Conservation (phyloP, 1,140 invertebrate species). For the Pollicipes pollicipes region DNA sequence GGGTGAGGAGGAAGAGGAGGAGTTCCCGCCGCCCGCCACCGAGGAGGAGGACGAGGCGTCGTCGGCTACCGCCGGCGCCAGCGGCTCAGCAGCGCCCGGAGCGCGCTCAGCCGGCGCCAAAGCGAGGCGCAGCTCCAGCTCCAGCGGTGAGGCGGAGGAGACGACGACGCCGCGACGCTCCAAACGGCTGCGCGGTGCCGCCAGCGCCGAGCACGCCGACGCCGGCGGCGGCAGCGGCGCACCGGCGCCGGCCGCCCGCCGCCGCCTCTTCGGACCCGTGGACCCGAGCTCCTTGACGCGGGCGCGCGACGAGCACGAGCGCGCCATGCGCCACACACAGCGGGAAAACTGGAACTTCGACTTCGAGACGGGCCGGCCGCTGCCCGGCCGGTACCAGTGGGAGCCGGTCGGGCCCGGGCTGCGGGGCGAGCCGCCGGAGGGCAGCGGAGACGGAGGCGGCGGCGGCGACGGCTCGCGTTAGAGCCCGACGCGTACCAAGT, state of each 20-base stretch:
- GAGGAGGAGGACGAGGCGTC: neutral
- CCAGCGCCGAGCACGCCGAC: neutral
- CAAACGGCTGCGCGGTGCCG: neutral
- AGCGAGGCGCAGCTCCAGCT: neutral
- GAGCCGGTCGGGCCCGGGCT: neutral
- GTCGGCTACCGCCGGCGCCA: neutral
- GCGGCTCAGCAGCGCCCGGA: too few species aligned
- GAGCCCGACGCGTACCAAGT: neutral
- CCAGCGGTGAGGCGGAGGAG: neutral
- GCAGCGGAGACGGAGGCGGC: too few species aligned
- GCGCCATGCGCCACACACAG: slow-evolving; percentile 27
- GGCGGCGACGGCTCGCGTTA: neutral
- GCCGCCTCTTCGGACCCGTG: slow-evolving; percentile 34
- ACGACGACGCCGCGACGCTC: neutral
- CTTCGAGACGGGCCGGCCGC: slow-evolving; percentile 27
- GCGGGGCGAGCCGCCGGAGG: neutral
- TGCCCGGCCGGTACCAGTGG: slow-evolving; percentile 16
- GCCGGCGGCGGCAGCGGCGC: too few species aligned
- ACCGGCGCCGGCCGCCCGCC: slow-evolving; percentile 14
- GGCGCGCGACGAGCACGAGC: slow-evolving; percentile 28
- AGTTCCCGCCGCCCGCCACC: too few species aligned
- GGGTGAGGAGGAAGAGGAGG: too few species aligned
- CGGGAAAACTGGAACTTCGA: slow-evolving; percentile 33
- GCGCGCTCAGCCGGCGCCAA: neutral
- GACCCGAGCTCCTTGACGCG: slow-evolving; percentile 30